Evolutionary conservation across 2,888 invertebrate genomes (phyloP).

Genomic region (Clostera curtula): DNA sequence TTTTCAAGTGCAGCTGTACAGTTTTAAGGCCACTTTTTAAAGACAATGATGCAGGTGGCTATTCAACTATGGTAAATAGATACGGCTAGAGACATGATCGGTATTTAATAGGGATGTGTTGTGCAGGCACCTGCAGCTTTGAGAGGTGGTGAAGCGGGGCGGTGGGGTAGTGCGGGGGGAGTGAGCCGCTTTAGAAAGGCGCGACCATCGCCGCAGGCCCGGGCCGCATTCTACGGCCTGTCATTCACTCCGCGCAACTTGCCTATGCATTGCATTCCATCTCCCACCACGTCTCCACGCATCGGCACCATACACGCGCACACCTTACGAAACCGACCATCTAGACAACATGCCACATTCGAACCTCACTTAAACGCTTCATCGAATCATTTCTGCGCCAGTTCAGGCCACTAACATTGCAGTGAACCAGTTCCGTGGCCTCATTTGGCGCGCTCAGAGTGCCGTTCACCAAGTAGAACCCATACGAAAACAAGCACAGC

Average conservation of each 20-base stretch:
- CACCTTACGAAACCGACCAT: conserved; percentile 56
- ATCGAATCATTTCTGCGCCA: conserved; percentile 63
- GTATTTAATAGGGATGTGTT: conserved; percentile 73
- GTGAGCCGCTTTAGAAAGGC: conserved; percentile 74
- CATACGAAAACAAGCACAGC: conserved; percentile 47
- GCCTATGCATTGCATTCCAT: conserved; percentile 74
- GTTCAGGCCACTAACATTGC: conserved; percentile 53
- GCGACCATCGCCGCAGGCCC: conserved; percentile 73
- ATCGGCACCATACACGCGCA: conserved; percentile 43
- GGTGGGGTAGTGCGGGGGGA: conserved; percentile 41
- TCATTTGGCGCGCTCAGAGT: conserved; percentile 46
- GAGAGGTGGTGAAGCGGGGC: conserved; percentile 48
- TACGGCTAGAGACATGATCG: conserved; percentile 68
- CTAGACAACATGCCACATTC: conserved; percentile 46
- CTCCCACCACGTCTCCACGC: conserved; percentile 59
- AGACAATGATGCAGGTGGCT: conserved; percentile 66
- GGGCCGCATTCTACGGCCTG: conserved; percentile 75
- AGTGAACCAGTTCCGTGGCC: conserved; percentile 66
- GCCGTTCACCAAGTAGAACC: conserved; percentile 44
- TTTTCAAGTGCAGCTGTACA: conserved; percentile 45
- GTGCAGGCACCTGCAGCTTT: conserved; percentile 68
- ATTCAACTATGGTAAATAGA: conserved; percentile 65
- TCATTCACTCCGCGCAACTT: conserved; percentile 74
- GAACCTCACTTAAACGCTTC: conserved; percentile 51
- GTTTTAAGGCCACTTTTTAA: conserved; percentile 57